Base-by-base conservation (phyloP, 2,113 vertebrate species). In the Dendropsophus ebraccatus region DNA sequence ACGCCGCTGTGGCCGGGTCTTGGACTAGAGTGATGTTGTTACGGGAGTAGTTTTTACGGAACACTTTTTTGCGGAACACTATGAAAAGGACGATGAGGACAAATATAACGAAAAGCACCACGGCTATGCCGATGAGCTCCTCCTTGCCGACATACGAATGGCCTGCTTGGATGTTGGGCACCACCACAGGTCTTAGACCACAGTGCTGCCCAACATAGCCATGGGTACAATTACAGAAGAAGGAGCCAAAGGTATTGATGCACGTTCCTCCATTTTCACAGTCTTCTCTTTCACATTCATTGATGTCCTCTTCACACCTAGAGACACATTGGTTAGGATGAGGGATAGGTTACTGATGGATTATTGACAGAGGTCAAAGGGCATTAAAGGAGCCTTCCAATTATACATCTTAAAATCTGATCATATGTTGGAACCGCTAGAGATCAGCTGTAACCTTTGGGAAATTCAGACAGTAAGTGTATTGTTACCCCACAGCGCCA, bases 101-200 rank as follows among this genome's bases (percentile, higher is more conserved):
- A 78, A 97, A 92, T 87, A 99, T 98, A 90, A 98, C 93, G 19
- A 98, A 96, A 14, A 99, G 95, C 23, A 99, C 97, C 6, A 94
- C 96, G 0, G 96, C 95, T 58, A 99, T 97, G 80, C 98, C 98
- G 6, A 99, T 97, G 67, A 99, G 91, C 90, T 99, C 98, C 91
- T 99, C 98, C 87, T 97, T 97, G 28, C 97, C 97, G 1, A 99
- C 96, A 0, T 97, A 96, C 0, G 97, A 92, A 86, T 97, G 97
- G 11, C 98, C 98, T 0, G 98, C 96, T 91, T 97, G 98, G 94
- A 99, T 99, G 89, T 99, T 96, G 1, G 98, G 98, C 49, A 99
- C 98, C 0, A 99, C 94, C 8, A 99, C 96, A 0, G 97, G 97
- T 2, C 97, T 95, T 82, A 98, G 91, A 41, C 95, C 92, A 41